Base-by-base conservation (phyloP, 2,888 invertebrate species). In the Lottia scabra region DNA sequence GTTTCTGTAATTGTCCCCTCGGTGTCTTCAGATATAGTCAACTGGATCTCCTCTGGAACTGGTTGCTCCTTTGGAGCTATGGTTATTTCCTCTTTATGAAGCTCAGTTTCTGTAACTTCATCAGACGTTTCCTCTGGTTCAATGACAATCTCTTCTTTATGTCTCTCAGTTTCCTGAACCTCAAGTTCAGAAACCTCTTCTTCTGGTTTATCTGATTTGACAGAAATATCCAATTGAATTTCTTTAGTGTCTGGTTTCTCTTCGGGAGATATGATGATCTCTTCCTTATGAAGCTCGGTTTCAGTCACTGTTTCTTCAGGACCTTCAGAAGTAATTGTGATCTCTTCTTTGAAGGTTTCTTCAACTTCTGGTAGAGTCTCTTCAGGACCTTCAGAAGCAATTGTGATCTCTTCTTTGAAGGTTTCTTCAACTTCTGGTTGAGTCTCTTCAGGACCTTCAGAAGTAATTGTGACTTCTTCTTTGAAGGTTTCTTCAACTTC, bases 131-230 rank as follows among this genome's bases (percentile, higher is more conserved):
- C 64, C 48, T 64, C 65, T 65, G 48, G 45, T 30, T 27, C 48
- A 30, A 67, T 26, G 27, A 63, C 67, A 38, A 64, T 46, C 70
- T 70, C 56, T 30, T 70, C 70, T 64, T 65, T 68, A 45, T 44
- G n/a, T 23, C 65, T 45, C 23, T 69, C 72, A 3, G 15, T 1
- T 70, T 73, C 56, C 38, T 69, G 46, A 30, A 74, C 71, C 69
- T 75, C 75, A 67, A 73, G 46, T 45, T 68, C 46, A 5, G 26
- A 12, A 15, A 62, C 43, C 27, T 71, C 68, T 15, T 71, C 70
- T 46, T 67, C 65, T 19, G n/a, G 27, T 26, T 69, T 44, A 23
- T 65, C 27, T 26, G 30, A 56, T n/a, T 5, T 46, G 13, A 23
- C 23, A 45, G 64, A 46, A 23, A 26, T 30, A 16, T 63, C 68